Percentiles rank a stretch among this genome's conserved stretches.
These are phyloP conservation scores for Charadrius vociferus DNA, from an alignment of 2,113 vertebrate genomes.

Conservation along the genomic window DNA sequence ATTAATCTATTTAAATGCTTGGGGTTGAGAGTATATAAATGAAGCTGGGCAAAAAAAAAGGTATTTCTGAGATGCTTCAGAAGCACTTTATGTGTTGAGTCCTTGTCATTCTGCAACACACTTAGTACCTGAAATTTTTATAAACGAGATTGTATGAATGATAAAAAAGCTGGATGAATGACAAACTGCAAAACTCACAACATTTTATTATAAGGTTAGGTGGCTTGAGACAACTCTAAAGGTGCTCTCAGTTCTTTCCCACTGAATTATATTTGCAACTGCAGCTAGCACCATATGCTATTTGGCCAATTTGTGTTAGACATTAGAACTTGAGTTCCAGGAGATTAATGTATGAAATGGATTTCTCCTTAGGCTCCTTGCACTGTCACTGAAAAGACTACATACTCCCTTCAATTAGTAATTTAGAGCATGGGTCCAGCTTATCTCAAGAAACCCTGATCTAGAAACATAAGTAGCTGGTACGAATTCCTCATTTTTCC, in stretches of 20 bases:
- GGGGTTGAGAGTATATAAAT: background rate
- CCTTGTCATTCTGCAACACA: background rate
- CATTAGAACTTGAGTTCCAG: background rate
- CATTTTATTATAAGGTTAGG: background rate
- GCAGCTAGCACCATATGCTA: background rate
- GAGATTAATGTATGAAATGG: background rate
- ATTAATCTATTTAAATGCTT: background rate
- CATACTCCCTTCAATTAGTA: background rate
- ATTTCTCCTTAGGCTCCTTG: background rate
- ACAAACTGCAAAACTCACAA: background rate
- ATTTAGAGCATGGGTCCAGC: background rate
- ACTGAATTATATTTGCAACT: constrained; percentile 9
- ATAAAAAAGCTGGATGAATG: background rate
- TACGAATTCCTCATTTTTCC: background rate
- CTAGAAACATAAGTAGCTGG: background rate
- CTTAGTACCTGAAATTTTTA: background rate
- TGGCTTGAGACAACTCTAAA: background rate
- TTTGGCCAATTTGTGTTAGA: background rate
- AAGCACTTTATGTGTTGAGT: background rate
- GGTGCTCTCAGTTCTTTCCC: background rate
- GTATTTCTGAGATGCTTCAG: background rate
- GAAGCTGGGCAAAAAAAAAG: background rate
- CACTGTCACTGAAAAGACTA: background rate
- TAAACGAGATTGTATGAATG: background rate
- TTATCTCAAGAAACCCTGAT: background rate